Base-by-base conservation (phyloP, 2,797 vertebrate genomes). In the Pterois miles region DNA sequence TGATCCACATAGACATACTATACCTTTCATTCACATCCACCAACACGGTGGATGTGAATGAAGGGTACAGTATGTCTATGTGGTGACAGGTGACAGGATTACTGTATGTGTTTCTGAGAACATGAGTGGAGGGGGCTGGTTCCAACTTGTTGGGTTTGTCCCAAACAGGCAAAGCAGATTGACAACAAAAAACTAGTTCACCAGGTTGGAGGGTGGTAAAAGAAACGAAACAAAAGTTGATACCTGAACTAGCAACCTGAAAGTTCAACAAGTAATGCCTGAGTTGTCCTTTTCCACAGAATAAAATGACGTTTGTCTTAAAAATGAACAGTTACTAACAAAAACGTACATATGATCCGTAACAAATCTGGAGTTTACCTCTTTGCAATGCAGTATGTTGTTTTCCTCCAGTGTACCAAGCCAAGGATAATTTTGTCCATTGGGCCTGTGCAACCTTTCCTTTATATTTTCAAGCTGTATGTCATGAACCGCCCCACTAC, bases 371-470 rank as follows among this genome's bases (percentile, higher is more conserved):
- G 40, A 18, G 2, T 20, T 10, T 18, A 1, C n/a, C 12, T 46
- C 6, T 23, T 53, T 57, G 1, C 25, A 65, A n/a, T 6, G 2
- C 52, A 60, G 18, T 8, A 14, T 31, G 22, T 60, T 64, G 14
- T 76, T 36, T 73, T 64, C 4, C 31, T 43, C 18, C 20, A 57
- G 34, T 52, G 23, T 36, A 71, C 16, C 5, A 33, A 68, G 68
- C 33, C 29, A 59, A 29, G 4, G 11, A 31, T 7, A 70, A 72
- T 33, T 64, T 46, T 31, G 11, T 6, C 16, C 5, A 65, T n/a
- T 5, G 38, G 75, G 81, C 74, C 74, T 75, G 23, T 38, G 34
- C 54, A 3, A 75, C 43, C n/a, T 43, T 27, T 57, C 0, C 6
- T 3, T n/a, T 27, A 5, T 8, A 10, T 14, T 48, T 67, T 36